Conservation (phyloP, 64 coral and sea anemone species). For the Acropora yongei region DNA sequence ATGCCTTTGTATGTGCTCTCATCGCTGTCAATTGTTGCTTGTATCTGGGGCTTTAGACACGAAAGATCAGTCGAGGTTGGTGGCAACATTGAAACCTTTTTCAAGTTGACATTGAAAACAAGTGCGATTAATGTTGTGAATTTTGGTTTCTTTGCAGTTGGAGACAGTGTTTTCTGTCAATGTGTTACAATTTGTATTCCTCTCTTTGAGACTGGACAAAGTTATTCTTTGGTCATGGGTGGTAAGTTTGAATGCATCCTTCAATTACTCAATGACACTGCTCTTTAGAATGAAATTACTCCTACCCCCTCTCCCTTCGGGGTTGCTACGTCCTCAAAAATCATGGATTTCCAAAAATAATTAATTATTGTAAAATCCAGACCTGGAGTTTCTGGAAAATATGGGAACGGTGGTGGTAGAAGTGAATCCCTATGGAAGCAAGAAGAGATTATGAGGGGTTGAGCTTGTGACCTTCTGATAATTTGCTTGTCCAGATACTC, state of each 20-base stretch:
- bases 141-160: slow-evolving; percentile 59
- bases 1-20: slow-evolving; percentile 91
- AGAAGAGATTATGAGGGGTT: too few relatives aligned
- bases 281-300: too few relatives aligned
- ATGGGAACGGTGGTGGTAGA: too few relatives aligned
- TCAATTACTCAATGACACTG: not conserved
- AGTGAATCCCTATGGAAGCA: too few relatives aligned
- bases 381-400: too few relatives aligned
- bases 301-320: too few relatives aligned
- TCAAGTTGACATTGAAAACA: not conserved
- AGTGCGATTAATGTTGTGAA: not conserved
- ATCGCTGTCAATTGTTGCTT: slow-evolving; percentile 91
- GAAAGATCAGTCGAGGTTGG: slow-evolving; percentile 99
- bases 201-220: slow-evolving; percentile 82
- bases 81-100: not conserved
- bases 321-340: too few relatives aligned
- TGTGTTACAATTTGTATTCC: slow-evolving; percentile 95
- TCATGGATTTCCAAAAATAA: too few relatives aligned
- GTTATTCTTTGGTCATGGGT: slow-evolving; percentile 94
- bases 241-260: slow-evolving; percentile 61
- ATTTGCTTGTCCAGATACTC: too few relatives aligned
- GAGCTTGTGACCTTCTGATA: too few relatives aligned
- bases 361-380: too few relatives aligned
- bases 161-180: slow-evolving; percentile 98
- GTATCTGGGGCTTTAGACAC: slow-evolving; percentile 98